These are phyloP conservation scores for Ptychobarbus kaznakovi DNA, from an alignment of 2,797 vertebrate species.

Conservation along the genomic window DNA sequence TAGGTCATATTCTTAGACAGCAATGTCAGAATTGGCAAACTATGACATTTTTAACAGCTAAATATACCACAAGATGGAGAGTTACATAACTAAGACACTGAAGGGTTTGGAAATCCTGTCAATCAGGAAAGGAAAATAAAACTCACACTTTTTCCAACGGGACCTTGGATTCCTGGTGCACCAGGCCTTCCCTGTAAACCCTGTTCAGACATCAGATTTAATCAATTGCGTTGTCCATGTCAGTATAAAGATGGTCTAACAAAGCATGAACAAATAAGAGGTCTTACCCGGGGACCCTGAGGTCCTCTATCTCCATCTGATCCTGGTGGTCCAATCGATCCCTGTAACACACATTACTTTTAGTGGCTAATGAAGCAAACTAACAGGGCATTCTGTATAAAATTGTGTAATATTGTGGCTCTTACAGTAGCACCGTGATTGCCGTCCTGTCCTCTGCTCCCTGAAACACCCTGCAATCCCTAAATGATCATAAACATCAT, in stretches of 20 bases:
- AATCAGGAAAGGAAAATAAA: constrained; percentile 20
- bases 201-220: constrained; percentile 58
- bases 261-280: constrained; percentile 4
- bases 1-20: constrained; percentile 19
- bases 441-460: constrained; percentile 74
- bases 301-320: constrained; percentile 66
- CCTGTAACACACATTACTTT: constrained; percentile 65
- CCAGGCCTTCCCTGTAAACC: constrained; percentile 75
- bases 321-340: constrained; percentile 69
- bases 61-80: constrained; percentile 20
- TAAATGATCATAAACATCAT: constrained; percentile 56
- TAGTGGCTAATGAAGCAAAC: not conserved
- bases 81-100: not conserved
- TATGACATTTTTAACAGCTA: constrained; percentile 20
- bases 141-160: constrained; percentile 77
- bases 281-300: constrained; percentile 69
- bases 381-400: not conserved
- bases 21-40: constrained; percentile 25
- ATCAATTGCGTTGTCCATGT: not conserved
- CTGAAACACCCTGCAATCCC: constrained; percentile 73
- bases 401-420: not conserved
- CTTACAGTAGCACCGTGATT: constrained; percentile 70
- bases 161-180: constrained; percentile 74
- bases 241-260: not conserved
- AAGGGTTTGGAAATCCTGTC: constrained; percentile 18